A percentile compares a stretch with the other conserved stretches of the same genome.
phyloP scores from a whole-genome alignment of 2,888 invertebrate species.

The Eilema depressum region DNA sequence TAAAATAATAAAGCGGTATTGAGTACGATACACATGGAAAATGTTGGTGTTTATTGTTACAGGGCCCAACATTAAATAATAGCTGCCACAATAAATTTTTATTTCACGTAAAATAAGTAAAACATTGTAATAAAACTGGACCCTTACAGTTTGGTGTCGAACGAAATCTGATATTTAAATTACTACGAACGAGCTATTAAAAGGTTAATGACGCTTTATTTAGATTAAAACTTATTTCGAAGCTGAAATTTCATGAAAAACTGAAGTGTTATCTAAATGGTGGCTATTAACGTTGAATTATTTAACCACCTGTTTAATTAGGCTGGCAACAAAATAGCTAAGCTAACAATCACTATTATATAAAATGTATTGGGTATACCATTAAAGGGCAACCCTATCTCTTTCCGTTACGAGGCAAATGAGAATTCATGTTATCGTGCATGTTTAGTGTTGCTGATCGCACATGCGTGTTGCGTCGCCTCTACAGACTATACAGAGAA shows the following conservation, averaged over 20 bases:
- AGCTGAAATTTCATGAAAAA: conserved; percentile 35
- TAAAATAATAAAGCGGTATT: not conserved
- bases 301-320: conserved; percentile 21
- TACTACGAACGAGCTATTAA: conserved; percentile 30
- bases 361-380: not conserved
- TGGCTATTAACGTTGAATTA: conserved; percentile 28
- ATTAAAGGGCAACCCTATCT: too few species aligned
- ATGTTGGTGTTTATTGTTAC: too few species aligned
- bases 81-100: not conserved
- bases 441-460: too few species aligned
- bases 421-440: too few species aligned
- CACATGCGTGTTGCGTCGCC: too few species aligned
- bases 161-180: conserved; percentile 35
- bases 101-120: conserved; percentile 4
- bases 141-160: conserved; percentile 19
- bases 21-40: too few species aligned
- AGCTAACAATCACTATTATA: not conserved
- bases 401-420: too few species aligned
- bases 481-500: too few species aligned
- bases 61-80: not conserved
- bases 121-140: not conserved
- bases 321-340: not conserved
- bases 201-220: conserved; percentile 36
- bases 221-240: conserved; percentile 23
- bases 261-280: conserved; percentile 28